Evolutionary conservation across 2,113 vertebrate genomes (phyloP).

Genomic region (Platysteira castanea): DNA sequence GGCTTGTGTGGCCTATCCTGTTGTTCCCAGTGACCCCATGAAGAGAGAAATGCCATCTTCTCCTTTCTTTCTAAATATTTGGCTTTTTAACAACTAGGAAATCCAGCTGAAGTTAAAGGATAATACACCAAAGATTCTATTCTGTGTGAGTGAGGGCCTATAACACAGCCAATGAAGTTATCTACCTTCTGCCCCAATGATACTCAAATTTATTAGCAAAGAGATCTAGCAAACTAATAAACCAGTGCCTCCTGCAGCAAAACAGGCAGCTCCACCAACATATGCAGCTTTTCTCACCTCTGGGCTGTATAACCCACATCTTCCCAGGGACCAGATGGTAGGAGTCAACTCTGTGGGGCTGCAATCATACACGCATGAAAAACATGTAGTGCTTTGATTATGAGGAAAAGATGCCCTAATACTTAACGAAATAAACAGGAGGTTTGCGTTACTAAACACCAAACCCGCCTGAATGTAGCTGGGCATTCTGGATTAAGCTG

Average conservation of each 20-base stretch:
- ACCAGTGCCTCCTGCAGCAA: background rate
- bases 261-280: slow-evolving; percentile 11
- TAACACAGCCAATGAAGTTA: background rate
- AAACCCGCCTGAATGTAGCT: background rate
- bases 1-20: background rate
- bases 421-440: background rate
- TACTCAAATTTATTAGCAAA: background rate
- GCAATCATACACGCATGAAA: background rate
- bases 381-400: background rate
- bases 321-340: slow-evolving; percentile 24
- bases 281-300: slow-evolving; percentile 28
- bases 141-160: background rate
- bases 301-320: background rate
- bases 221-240: background rate
- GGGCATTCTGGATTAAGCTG: background rate
- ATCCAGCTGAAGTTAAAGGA: background rate
- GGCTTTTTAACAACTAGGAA: background rate
- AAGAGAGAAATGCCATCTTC: background rate
- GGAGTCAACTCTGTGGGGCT: background rate
- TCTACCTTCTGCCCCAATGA: background rate
- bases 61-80: background rate
- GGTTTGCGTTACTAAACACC: background rate
- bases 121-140: background rate
- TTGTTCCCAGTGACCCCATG: background rate
- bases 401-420: background rate